Base-by-base conservation (phyloP, 2,888 invertebrate species). In the Achlya flavicornis region DNA sequence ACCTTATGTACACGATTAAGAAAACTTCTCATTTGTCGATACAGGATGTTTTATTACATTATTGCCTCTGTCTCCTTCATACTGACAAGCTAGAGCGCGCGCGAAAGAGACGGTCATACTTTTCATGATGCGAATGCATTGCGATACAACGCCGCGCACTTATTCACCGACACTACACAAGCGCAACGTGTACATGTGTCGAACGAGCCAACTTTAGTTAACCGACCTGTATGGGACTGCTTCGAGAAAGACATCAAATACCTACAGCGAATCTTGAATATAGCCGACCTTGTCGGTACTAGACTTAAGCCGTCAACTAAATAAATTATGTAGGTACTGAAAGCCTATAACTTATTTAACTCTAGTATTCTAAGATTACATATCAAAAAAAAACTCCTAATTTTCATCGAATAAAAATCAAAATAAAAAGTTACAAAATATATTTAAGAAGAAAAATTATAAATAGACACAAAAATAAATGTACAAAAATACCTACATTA, bases 391-490 rank as follows among this genome's bases (percentile, higher is more conserved):
- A 53, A 8, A 53, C n/a, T 19, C 26, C 16, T 35, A 38, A 19
- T 14, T n/a, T 26, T 59, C 41, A 14, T 53, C 64, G 63, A 68
- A 64, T 64, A 61, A 66, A 66, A 68, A 66, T 61, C 57, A 63
- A 64, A 65, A 61, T 33, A 66, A 64, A 65, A 64, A 60, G 61
- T 61, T 58, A 43, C 38, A 48, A 58, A 43, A 62, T 61, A 64
- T 63, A 60, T 66, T 60, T 58, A 38, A 38, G 58, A 60, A 72
- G 65, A 63, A 66, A 58, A 57, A 69, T 70, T 74, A 70, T 71
- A 72, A 76, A 74, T 72, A 72, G 70, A 70, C 70, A 75, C 46
- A n/a, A 74, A 76, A 75, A 77, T 60, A 77, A 79, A 60, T 60
- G 26, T 60, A 60, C 41, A 60, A 60, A n/a, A 59, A 60, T 60